Conservation (phyloP, 2,888 invertebrate species). For the Eristalinus sepulchralis region DNA sequence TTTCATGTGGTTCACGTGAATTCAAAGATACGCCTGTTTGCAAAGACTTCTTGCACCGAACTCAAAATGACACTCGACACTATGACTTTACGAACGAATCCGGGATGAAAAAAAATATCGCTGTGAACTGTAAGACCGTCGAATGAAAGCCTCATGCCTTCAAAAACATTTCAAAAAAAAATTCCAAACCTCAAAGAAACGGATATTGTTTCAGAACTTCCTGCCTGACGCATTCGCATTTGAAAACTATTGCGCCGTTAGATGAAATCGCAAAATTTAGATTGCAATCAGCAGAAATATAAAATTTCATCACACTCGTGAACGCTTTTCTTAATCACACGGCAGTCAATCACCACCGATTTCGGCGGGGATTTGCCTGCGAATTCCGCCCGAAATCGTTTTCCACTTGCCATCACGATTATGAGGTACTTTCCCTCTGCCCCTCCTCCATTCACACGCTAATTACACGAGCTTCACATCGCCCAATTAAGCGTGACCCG, state of each 20-base stretch:
- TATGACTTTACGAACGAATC: too few species aligned
- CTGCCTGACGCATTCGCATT: background rate
- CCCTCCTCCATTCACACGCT: background rate
- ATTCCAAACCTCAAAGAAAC: too few species aligned
- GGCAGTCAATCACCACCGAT: too few species aligned
- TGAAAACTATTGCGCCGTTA: background rate
- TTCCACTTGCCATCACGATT: background rate
- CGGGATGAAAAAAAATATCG: too few species aligned
- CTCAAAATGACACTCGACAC: too few species aligned
- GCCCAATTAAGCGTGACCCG: background rate
- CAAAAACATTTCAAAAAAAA: too few species aligned
- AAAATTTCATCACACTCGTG: background rate
- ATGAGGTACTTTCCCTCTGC: background rate
- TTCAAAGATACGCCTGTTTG: too few species aligned
- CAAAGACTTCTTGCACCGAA: too few species aligned
- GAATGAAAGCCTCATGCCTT: too few species aligned
- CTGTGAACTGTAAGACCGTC: too few species aligned
- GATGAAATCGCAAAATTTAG: background rate
- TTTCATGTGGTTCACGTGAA: too few species aligned
- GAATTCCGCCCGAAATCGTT: background rate
- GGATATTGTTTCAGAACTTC: background rate
- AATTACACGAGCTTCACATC: background rate
- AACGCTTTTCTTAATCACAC: background rate
- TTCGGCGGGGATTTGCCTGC: background rate
- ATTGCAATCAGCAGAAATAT: background rate